phyloP scores from a whole-genome alignment of 1,140 invertebrate genomes.

The Saccostrea echinata region DNA sequence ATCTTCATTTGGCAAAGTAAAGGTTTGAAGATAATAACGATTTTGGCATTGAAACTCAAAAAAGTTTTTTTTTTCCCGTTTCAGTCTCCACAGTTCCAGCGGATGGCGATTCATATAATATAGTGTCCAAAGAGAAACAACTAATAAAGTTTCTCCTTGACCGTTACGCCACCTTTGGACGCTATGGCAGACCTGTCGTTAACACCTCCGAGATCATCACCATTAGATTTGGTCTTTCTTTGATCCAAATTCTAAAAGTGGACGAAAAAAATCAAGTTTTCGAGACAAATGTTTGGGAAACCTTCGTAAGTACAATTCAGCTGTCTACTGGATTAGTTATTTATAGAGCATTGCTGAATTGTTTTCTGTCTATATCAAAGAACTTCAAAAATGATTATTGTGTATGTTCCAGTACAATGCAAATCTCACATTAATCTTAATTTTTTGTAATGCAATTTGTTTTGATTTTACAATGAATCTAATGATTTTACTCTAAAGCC shows the following conservation, averaged over 20 bases:
- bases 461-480: too few species aligned
- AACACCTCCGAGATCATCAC: slow-evolving; percentile 75
- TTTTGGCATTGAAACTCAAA: too few species aligned
- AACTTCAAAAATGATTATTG: too few species aligned
- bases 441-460: too few species aligned
- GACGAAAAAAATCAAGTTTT: slow-evolving; percentile 80
- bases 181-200: slow-evolving; percentile 77
- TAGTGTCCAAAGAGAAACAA: slow-evolving; percentile 76
- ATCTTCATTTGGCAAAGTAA: too few species aligned
- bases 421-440: too few species aligned
- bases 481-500: too few species aligned
- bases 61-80: background rate
- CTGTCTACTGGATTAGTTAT: too few species aligned
- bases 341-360: too few species aligned
- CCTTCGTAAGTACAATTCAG: slow-evolving; percentile 73
- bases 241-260: slow-evolving; percentile 79
- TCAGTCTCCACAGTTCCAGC: background rate
- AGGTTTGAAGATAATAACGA: too few species aligned
- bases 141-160: slow-evolving; percentile 79
- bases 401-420: too few species aligned
- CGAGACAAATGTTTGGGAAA: slow-evolving; percentile 78
- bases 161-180: slow-evolving; percentile 74
- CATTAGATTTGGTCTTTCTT: slow-evolving; percentile 77
- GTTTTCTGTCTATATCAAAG: too few species aligned
- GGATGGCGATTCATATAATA: slow-evolving; percentile 38